A percentile compares a stretch with the other conserved stretches of the same genome.
These are phyloP conservation scores for Chaetorhynchus papuensis DNA, from an alignment of 2,113 vertebrate species.

Conservation along the genomic window DNA sequence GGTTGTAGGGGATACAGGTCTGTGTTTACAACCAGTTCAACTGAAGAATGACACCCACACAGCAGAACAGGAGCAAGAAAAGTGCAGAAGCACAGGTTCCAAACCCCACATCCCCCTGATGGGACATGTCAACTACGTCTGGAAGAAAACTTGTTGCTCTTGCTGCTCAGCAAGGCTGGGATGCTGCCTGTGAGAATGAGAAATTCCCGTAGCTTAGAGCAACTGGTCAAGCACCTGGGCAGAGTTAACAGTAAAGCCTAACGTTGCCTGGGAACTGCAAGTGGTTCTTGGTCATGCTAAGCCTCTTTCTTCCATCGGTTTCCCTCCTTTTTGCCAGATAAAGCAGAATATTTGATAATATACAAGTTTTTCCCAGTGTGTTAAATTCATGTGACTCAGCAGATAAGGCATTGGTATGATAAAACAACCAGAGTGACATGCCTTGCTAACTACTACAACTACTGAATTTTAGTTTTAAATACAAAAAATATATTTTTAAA, in stretches of 20 bases:
- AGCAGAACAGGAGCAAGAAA: background rate
- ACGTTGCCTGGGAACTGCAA: background rate
- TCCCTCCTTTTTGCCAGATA: background rate
- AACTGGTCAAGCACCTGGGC: background rate
- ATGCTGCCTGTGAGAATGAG: background rate
- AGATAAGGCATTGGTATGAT: background rate
- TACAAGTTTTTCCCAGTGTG: background rate
- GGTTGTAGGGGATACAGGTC: background rate
- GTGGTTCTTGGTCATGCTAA: background rate
- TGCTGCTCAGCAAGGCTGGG: background rate
- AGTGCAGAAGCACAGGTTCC: background rate
- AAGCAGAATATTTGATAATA: background rate
- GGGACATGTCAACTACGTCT: accelerated
- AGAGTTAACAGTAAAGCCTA: background rate
- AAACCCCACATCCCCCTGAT: accelerated
- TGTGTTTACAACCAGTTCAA: background rate
- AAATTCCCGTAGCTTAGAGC: background rate
- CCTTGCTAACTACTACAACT: background rate
- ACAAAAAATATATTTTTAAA: background rate
- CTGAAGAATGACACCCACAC: background rate
- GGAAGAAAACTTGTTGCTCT: background rate
- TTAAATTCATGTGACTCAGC: background rate
- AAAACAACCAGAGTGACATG: background rate
- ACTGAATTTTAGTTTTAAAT: background rate
- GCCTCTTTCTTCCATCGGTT: background rate